Percentiles rank a stretch among this genome's conserved stretches.
These are phyloP conservation scores for Catostomus latipinnis DNA, from an alignment of 2,797 vertebrate genomes.

Conservation along the genomic window DNA sequence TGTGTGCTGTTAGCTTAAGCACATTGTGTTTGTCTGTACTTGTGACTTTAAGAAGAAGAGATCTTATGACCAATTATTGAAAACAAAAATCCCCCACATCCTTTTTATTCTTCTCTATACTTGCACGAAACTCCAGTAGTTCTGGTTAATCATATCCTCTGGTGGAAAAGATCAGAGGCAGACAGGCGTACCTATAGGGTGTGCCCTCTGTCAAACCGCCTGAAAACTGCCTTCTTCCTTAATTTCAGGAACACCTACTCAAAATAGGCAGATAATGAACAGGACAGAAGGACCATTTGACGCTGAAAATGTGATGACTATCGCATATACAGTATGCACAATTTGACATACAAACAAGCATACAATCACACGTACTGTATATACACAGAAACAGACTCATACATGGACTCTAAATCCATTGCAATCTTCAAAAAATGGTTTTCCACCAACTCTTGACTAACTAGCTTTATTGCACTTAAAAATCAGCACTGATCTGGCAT, in stretches of 20 bases:
- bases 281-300: neutral
- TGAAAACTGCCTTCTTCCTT: conserved; percentile 24
- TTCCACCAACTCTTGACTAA: no score
- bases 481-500: no score
- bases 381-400: neutral
- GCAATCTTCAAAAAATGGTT: no score
- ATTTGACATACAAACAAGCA: neutral
- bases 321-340: neutral
- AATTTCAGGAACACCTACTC: conserved; percentile 36
- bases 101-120: conserved; percentile 46
- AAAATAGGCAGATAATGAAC: conserved; percentile 8
- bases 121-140: conserved; percentile 53
- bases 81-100: conserved; percentile 24
- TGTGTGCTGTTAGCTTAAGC: no score
- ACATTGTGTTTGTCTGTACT: no score
- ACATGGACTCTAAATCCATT: no score
- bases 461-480: no score
- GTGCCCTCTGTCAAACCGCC: conserved; percentile 43
- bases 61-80: conserved; percentile 42
- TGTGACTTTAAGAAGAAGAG: no score
- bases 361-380: neutral
- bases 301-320: neutral
- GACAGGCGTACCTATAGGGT: conserved; percentile 57
- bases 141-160: conserved; percentile 62
- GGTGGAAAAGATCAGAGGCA: conserved; percentile 45